phyloP scores from a whole-genome alignment of 1,140 invertebrate species.

The Hycleus phaleratus region DNA sequence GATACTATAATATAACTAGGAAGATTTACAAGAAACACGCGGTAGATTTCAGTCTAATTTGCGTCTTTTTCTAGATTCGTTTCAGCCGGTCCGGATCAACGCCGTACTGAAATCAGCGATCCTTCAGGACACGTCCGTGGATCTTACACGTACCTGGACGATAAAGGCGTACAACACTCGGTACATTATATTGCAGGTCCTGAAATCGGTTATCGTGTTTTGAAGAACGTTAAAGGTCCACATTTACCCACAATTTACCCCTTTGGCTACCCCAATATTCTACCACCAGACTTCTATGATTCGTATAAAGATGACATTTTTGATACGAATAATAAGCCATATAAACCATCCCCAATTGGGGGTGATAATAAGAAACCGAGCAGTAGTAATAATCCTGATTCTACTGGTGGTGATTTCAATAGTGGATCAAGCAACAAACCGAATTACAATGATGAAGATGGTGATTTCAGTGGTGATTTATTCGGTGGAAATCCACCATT shows the following conservation, averaged over 20 bases:
- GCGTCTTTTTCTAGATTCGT: slow-evolving; percentile 47
- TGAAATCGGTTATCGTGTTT: slow-evolving; percentile 62
- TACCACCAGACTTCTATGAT: slow-evolving; percentile 40
- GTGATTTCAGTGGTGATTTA: slow-evolving; percentile 2
- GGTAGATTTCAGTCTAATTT: too few relatives aligned
- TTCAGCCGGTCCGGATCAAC: slow-evolving; percentile 61
- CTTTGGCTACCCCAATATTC: slow-evolving; percentile 37
- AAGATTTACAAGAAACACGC: too few relatives aligned
- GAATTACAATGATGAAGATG: neutral
- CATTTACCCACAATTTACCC: slow-evolving; percentile 46
- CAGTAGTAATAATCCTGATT: neutral
- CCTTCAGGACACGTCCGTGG: slow-evolving; percentile 58
- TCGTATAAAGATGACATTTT: slow-evolving; percentile 40
- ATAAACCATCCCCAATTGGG: slow-evolving; percentile 1
- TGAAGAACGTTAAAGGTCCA: slow-evolving; percentile 54
- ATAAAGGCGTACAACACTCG: slow-evolving; percentile 59
- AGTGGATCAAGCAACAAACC: neutral
- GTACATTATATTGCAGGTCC: slow-evolving; percentile 68
- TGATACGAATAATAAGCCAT: slow-evolving; percentile 39
- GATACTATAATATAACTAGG: too few relatives aligned
- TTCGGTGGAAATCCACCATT: neutral
- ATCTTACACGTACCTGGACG: slow-evolving; percentile 66
- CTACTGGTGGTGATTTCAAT: neutral
- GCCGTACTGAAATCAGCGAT: slow-evolving; percentile 61
- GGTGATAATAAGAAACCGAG: neutral